phyloP scores from a whole-genome alignment of 2,113 vertebrate species.

The Hemibagrus wyckioides region DNA sequence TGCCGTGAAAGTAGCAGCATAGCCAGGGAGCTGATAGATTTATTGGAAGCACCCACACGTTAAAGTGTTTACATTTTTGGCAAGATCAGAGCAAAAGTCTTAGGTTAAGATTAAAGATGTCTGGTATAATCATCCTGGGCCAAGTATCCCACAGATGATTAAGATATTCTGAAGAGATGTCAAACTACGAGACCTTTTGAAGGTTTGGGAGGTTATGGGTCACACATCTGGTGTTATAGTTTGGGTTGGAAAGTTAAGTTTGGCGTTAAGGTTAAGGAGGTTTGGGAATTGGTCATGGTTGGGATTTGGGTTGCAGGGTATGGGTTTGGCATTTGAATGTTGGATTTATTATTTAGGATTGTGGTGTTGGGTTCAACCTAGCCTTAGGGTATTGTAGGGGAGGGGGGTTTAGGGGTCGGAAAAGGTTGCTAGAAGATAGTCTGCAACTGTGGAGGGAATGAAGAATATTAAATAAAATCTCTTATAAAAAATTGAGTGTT shows the following conservation, averaged over 20 bases:
- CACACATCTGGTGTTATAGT: neutral
- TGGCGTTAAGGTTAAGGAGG: neutral
- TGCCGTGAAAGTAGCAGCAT: slow-evolving; percentile 17
- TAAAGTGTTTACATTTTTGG: slow-evolving; percentile 32
- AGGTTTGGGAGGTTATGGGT: neutral
- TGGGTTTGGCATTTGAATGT: neutral
- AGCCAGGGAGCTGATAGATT: slow-evolving; percentile 25
- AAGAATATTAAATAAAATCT: neutral
- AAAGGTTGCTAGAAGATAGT: neutral
- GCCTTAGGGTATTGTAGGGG: neutral
- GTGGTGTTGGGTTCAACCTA: neutral
- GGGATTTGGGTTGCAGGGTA: neutral
- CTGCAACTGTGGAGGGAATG: neutral
- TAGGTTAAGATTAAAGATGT: slow-evolving; percentile 22
- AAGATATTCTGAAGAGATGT: neutral
- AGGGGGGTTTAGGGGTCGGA: neutral
- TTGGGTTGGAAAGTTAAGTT: neutral
- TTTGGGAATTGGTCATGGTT: neutral
- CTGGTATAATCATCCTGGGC: slow-evolving; percentile 20
- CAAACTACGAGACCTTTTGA: neutral
- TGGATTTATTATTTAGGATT: neutral
- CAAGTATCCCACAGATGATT: slow-evolving; percentile 4
- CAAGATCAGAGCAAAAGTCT: slow-evolving; percentile 26
- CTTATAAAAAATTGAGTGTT: too few relatives aligned
- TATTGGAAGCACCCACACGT: slow-evolving; percentile 19